Conservation (phyloP, 2,113 vertebrate genomes). For the Pantherophis guttatus region DNA sequence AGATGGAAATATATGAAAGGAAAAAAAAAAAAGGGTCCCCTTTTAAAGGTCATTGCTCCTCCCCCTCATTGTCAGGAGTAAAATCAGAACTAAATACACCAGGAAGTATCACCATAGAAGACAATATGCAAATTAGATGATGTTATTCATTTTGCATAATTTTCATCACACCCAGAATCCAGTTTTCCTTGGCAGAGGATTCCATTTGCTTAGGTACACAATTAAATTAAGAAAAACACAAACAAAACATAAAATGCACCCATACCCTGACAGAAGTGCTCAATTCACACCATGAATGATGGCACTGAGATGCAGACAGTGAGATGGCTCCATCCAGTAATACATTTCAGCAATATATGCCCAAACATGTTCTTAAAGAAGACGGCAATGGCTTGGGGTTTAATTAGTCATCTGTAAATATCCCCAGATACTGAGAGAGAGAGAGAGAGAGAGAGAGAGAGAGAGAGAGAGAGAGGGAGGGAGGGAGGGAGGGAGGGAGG, state of each 20-base stretch:
- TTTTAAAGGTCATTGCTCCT: neutral
- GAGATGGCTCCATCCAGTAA: neutral
- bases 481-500: neutral
- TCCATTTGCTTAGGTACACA: neutral
- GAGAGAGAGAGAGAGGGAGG: neutral
- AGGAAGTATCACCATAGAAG: neutral
- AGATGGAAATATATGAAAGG: neutral
- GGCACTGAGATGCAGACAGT: neutral
- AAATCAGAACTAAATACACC: neutral
- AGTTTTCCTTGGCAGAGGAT: constrained; percentile 1
- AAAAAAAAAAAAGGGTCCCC: neutral
- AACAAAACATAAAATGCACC: neutral
- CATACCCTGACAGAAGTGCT: neutral
- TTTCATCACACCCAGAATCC: neutral
- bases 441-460: neutral
- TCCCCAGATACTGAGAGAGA: neutral
- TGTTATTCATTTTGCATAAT: neutral
- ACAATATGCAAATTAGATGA: neutral
- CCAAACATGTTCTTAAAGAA: neutral
- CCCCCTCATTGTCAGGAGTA: neutral
- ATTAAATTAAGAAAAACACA: neutral
- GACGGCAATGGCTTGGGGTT: neutral
- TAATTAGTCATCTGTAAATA: neutral
- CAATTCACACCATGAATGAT: neutral
- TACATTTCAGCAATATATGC: neutral